Base-by-base conservation (phyloP, 2,113 vertebrate genomes). In the Dolichotis patagonum region DNA sequence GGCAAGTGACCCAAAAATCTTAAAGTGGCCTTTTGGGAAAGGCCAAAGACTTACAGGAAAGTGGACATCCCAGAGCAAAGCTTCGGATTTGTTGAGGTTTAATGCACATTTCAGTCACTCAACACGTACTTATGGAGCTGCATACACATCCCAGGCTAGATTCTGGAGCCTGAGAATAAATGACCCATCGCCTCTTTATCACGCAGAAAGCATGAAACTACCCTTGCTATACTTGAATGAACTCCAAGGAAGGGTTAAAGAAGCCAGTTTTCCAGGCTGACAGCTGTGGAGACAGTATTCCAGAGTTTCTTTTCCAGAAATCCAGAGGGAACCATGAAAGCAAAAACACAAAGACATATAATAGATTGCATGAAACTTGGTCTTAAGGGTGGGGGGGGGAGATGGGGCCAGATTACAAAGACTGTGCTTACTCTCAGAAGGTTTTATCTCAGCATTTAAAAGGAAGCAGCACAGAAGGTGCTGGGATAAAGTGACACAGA, bases 301-400 rank as follows among this genome's bases (percentile, higher is more conserved):
- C 22, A 85, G 56, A 88, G 71, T 54, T 91, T 82, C 56, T 85
- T 91, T 92, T 73, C 78, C 46, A 92, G 77, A 82, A 88, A 85
- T 84, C 92, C 60, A 32, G 60, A 77, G 46, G 69, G 49, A 87
- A 52, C 20, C 32, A 8, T 35, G 93, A 91, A 58, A 56, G 49
- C 30, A 93, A 93, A 78, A 95, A 2, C 62, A 77, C 32, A 43
- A 7, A 46, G 19, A 20, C 84, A 6, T 52, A 38, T 7, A 32
- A 85, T 0, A 69, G 5, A 78, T 20, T 54, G 1, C 11, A 89
- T 63, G 30, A 56, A 60, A 6, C 75, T 56, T 95, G 32, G 43
- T 35, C 35, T 81, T 11, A 11, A 1, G 28, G 35, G 17, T n/a
- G 80, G 54, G 67, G 88, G 77, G 26, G 43, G 86, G 38, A 30